Evolutionary conservation across 2,113 vertebrate genomes (phyloP), one percentile per base, ranked within the genome.

Genomic region (Myotis davidii): DNA sequence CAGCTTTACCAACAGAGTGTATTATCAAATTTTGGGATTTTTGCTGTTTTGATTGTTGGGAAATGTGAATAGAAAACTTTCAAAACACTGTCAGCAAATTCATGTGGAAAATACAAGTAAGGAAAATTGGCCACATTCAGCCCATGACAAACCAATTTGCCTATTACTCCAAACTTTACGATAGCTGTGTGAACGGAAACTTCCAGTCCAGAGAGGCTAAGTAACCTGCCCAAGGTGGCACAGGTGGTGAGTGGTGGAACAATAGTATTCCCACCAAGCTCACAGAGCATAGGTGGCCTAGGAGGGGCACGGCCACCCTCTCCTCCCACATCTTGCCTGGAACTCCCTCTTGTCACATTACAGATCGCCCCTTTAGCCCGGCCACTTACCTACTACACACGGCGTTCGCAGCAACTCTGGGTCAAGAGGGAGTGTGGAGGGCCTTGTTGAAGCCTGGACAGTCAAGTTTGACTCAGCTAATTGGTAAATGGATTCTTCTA

Each of bases 401-500:
- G 96, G 95, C 95, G 92, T 97, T 95, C 87, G 97, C 94, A 94
- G 96, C 83, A 78, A 96, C 97, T 97, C 94, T 96, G 97, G 97
- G 29, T 86, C 97, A 97, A 97, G 97, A 94, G 91, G 73, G 94
- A 96, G 95, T 93, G 88, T 90, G 96, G 97, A 97, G 94, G 97
- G 96, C 95, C 97, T 97, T 96, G 90, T 81, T 97, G 98, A 98
- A 97, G 94, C 95, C 97, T 97, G 98, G 98, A 97, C 97, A 89
- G 92, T 93, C 96, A 72, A 97, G 97, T 98, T 97, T 97, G 98
- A 97, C 97, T 98, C 95, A 84, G 96, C 96, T 98, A 98, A 98
- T 98, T 98, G 98, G 96, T 98, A 98, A 98, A 98, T 97, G 98
- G 98, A 98, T 98, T 98, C 97, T 90, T 97, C 98, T 98, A 97